Evolutionary conservation across 1,140 invertebrate species (phyloP), one percentile per base, ranked within the genome.

Genomic region (Oryzaephilus surinamensis): DNA sequence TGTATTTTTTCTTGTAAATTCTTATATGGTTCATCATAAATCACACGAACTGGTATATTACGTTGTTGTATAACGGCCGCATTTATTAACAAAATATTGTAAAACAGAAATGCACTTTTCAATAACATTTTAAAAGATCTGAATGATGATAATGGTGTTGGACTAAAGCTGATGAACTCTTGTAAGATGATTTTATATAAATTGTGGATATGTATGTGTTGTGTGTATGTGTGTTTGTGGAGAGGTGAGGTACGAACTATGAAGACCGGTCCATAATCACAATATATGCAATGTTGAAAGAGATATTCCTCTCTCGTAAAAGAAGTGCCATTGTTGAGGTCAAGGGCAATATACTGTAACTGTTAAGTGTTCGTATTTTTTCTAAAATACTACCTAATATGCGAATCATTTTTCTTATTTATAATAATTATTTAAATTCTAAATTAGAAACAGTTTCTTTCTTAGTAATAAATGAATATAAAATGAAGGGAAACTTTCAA

Each of bases 11-110:
- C 45, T 8, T 37, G 37, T 17, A 41, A 42, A 50, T 41, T 46
- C 6, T 31, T 33, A 17, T 14, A 20, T 14, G n/a, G 36, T 55
- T 41, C 55, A 51, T 57, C 52, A 54, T 52, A 60, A 39, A 49
- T 41, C 43, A 50, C 43, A 54, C 51, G 55, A 45, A 56, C 62
- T 42, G 57, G 62, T 48, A 64, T 57, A 33, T 45, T 44, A 36
- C 33, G 43, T 13, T 42, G 39, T 27, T 33, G 29, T 26, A 41
- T 21, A 14, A 36, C 27, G 6, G 40, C 43, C n/a, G 43, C 43
- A 19, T 43, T 6, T 15, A 39, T 32, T 24, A 18, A 37, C 8
- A 20, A 48, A 19, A 12, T n/a, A n/a, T n/a, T n/a, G n/a, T n/a
- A n/a, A n/a, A n/a, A n/a, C n/a, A n/a, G n/a, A n/a, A n/a, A n/a